Evolutionary conservation across 2,113 vertebrate genomes (phyloP), one percentile per base, ranked within the genome.

Genomic region (Cygnus buccinator): DNA sequence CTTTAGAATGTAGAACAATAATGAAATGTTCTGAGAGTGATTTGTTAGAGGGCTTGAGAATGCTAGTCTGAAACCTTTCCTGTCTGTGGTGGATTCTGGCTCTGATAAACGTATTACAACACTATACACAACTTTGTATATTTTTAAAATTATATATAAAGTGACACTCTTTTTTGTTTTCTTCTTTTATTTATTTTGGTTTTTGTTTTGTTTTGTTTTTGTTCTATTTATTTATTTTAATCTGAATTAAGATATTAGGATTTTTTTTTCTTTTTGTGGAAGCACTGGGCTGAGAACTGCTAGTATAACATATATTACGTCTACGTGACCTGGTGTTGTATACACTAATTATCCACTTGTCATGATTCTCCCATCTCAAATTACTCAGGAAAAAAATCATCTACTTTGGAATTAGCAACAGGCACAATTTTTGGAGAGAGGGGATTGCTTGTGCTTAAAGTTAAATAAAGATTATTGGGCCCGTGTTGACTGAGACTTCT

Each of bases 371-470:
- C 48, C 43, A 68, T 31, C 58, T 87, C 28, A 52, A 58, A 59
- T 92, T 92, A 81, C 74, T 80, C 77, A 33, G 35, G 20, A 58
- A 78, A 92, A 94, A 94, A 35, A 28, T 26, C 4, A 87, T 63
- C 59, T 84, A 55, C 71, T 54, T 82, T 91, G 31, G 37, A 93
- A 91, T 89, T 90, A 92, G 44, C 66, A 95, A 58, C 73, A 91
- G 71, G n/a, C 95, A 85, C 11, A 23, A 57, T 82, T 44, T 87
- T 86, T 86, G 84, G 85, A 84, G 73, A 23, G 66, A 86, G 44
- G 28, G 11, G 13, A 43, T 84, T 55, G 44, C 50, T 86, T 80
- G 14, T 66, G 26, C 76, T 94, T 44, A 68, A 84, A 84, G 73
- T 25, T 59, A 79, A 93, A 94, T 89, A 92, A 67, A 91, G 74